Base-by-base conservation (phyloP, 2,888 invertebrate species). In the Nemurella pictetii region DNA sequence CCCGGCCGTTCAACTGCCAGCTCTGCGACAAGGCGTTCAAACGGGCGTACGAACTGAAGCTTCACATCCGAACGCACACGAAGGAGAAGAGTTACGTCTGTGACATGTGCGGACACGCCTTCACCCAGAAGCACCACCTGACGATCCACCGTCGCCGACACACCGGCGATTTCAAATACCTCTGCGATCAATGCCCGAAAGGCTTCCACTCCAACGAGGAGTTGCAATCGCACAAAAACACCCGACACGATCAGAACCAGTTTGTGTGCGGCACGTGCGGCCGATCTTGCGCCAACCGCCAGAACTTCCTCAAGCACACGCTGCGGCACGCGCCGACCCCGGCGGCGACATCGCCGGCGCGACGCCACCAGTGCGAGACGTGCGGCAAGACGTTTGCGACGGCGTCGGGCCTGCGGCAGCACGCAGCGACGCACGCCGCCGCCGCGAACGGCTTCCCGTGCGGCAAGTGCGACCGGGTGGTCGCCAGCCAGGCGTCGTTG, bases 61-160 rank as follows among this genome's bases (percentile, higher is more conserved):
- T 89, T 7, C 89, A 89, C 87, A 89, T 89, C 72, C 82, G 88
- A 9, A 89, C 89, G 29, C 89, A 89, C 87, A 88, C 88, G 0
- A 89, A 89, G 0, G 20, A 86, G 20, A 89, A 88, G 83, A 87
- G 84, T 32, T 89, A 88, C 83, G 85, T 86, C 0, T 89, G 89
- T 86, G 89, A 89, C 26, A 75, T 89, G 3, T 89, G 89, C 86
- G 87, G 87, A 7, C 89, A 89, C 85, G 85, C 87, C 4, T 88
- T 88, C 29, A 88, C 88, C 78, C 89, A 89, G 30, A 89, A 89
- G 82, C 87, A 88, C 15, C 89, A 89, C 84, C 85, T 89, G 55
- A 89, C 89, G 29, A 85, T 85, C 55, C 89, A 89, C 82, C 87
- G 87, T 3, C 88, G 88, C 0, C 86, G 89, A 25, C 89, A 89